Conservation (phyloP, 2,797 vertebrate species). For the Sebastes matsubarae region DNA sequence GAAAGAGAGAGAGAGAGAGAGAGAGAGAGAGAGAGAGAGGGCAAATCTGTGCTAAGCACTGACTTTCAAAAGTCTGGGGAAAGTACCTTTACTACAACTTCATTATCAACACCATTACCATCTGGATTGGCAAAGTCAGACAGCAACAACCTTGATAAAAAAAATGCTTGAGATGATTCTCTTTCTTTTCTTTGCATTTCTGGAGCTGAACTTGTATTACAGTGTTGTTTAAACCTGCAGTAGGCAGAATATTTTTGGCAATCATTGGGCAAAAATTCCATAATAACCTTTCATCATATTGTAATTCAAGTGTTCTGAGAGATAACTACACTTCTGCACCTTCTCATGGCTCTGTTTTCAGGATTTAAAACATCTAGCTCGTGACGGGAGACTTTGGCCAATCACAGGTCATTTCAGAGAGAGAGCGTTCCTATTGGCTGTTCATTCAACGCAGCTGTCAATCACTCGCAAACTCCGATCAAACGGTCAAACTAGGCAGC, state of each 20-base stretch:
- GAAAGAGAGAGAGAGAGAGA: background rate
- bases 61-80: slow-evolving; percentile 37
- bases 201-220: background rate
- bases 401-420: too few species aligned
- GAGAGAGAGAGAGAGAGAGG: background rate
- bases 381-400: too few species aligned
- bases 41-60: background rate
- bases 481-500: too few species aligned
- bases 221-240: background rate
- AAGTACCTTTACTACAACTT: background rate
- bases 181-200: background rate
- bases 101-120: slow-evolving; percentile 5
- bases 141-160: background rate
- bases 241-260: too few species aligned
- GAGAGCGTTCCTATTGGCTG: too few species aligned
- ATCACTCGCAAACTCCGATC: accelerated
- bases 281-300: too few species aligned
- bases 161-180: background rate
- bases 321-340: too few species aligned
- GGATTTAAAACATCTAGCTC: accelerated
- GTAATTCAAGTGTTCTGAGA: too few species aligned
- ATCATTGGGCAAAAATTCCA: too few species aligned
- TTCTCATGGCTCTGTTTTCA: too few species aligned
- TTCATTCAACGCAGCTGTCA: too few species aligned
- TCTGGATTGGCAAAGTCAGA: background rate